These are phyloP conservation scores for Scyliorhinus canicula DNA, from an alignment of 2,797 vertebrate species.

Conservation along the genomic window DNA sequence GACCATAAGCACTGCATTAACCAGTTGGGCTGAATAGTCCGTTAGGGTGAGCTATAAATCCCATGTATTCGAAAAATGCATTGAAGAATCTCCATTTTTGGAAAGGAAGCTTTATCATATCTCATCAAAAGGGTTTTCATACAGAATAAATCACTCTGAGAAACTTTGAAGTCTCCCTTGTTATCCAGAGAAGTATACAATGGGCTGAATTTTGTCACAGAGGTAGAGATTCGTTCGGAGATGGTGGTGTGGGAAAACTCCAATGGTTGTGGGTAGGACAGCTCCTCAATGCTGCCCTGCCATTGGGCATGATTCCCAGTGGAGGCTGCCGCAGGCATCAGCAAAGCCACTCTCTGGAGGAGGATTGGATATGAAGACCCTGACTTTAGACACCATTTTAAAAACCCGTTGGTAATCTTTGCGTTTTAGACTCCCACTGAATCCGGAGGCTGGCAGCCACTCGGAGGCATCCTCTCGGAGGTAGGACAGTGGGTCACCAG, in stretches of 20 bases:
- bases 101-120: neutral
- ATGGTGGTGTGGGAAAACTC: too few species aligned
- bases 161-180: neutral
- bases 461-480: too few species aligned
- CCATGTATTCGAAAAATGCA: neutral
- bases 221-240: too few species aligned
- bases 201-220: too few species aligned
- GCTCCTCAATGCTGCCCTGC: too few species aligned
- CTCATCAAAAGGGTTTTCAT: neutral
- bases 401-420: neutral
- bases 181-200: neutral
- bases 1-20: too few species aligned
- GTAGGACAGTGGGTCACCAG: neutral
- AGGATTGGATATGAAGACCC: neutral
- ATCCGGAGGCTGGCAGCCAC: neutral
- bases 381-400: neutral
- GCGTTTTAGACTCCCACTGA: neutral
- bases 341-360: neutral
- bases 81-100: neutral
- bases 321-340: neutral
- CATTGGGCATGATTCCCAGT: neutral
- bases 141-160: neutral
- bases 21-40: neutral
- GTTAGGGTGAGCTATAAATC: neutral
- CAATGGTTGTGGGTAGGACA: too few species aligned